These are phyloP conservation scores for Marisa cornuarietis DNA, from an alignment of 1,140 invertebrate genomes.

Conservation along the genomic window DNA sequence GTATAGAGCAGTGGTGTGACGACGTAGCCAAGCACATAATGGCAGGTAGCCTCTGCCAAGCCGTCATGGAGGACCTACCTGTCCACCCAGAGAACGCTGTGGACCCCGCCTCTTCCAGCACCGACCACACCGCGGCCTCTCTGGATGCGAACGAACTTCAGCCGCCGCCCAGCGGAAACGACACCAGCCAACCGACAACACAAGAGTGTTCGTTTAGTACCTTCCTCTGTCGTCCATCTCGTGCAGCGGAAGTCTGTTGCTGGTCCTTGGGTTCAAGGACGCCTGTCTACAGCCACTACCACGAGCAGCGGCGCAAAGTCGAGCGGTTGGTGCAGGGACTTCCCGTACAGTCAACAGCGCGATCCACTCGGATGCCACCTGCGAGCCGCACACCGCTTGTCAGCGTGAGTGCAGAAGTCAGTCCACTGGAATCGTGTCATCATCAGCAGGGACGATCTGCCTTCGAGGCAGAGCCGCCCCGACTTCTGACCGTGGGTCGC, in stretches of 20 bases:
- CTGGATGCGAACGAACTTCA: no score
- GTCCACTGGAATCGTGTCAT: background rate
- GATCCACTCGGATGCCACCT: background rate
- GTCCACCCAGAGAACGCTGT: background rate
- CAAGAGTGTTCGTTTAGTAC: background rate
- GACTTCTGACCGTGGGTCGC: conserved; percentile 4
- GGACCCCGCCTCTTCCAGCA: background rate
- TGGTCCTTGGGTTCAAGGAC: no score
- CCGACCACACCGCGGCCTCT: background rate
- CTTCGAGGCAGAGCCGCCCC: background rate
- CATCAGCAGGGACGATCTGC: background rate
- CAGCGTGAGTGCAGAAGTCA: conserved; percentile 8
- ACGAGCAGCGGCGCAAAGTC: conserved; percentile 25
- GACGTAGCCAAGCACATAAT: conserved; percentile 27
- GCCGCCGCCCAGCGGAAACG: background rate
- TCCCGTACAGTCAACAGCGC: conserved; percentile 7
- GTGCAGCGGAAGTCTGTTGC: no score
- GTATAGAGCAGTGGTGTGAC: conserved; percentile 32
- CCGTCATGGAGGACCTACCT: conserved; percentile 22
- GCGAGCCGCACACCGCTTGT: background rate
- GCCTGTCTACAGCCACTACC: conserved; percentile 24
- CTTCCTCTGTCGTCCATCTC: no score
- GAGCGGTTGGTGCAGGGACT: conserved; percentile 32
- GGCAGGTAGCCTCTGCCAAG: conserved; percentile 25
- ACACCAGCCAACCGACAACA: background rate